Evolutionary conservation across 2,113 vertebrate species (phyloP).

Genomic region (Aldabrachelys gigantea): DNA sequence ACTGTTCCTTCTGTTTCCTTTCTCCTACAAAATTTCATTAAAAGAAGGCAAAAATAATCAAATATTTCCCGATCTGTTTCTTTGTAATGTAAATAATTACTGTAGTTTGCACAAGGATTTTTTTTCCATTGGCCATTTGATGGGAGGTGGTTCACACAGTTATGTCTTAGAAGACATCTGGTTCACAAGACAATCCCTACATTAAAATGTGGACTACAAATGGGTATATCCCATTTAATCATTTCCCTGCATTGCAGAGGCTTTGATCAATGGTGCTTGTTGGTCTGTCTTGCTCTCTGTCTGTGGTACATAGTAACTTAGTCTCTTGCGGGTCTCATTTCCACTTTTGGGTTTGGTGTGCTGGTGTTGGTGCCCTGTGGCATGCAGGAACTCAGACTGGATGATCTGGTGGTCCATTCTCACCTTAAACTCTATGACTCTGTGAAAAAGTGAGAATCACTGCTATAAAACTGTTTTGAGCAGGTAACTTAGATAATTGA

Average conservation of each 20-base stretch:
- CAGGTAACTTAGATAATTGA: constrained; percentile 21
- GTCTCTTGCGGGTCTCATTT: not conserved
- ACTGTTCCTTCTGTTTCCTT: not conserved
- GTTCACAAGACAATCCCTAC: not conserved
- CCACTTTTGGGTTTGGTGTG: not conserved
- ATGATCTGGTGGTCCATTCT: not conserved
- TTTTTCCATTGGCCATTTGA: not conserved
- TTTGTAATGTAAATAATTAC: not conserved
- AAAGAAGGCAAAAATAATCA: not conserved
- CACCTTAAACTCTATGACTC: not conserved
- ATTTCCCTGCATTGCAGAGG: constrained; percentile 19
- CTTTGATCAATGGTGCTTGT: not conserved
- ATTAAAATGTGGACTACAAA: not conserved
- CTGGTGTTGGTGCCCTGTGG: not conserved
- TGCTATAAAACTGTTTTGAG: not conserved
- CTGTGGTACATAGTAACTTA: not conserved
- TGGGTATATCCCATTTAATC: not conserved
- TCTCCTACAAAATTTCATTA: not conserved
- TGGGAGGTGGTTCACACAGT: not conserved
- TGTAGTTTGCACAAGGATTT: not conserved
- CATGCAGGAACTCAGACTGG: too few relatives aligned
- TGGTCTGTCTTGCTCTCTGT: not conserved
- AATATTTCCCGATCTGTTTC: not conserved
- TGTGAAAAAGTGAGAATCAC: not conserved
- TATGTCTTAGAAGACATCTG: not conserved